Base-by-base conservation (phyloP, 2,113 vertebrate genomes). In the Gopherus evgoodei region DNA sequence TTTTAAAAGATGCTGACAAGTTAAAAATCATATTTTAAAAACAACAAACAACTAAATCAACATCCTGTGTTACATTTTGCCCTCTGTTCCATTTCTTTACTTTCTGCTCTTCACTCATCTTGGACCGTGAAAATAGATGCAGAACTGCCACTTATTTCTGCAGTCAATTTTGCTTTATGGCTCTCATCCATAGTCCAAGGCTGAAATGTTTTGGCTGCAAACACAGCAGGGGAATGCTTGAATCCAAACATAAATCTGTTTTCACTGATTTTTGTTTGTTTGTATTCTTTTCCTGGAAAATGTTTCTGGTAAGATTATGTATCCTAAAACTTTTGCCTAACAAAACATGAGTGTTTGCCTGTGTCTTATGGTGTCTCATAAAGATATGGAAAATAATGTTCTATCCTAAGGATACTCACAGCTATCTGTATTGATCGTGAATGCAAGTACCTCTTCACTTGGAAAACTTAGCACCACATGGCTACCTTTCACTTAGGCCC, bases 31-130 rank as follows among this genome's bases (percentile, higher is more conserved):
- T 27, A 38, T 0, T 31, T 1, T 59, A 72, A 31, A 22, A 9
- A 13, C 16, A 5, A 13, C 24, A 17, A 1, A 2, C 90, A 9
- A 9, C 16, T 1, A 3, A 17, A 47, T 2, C 1, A 35, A 17
- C 5, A 35, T 47, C 78, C 25, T 5, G 16, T 9, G 42, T 53
- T n/a, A 57, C 1, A 3, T 1, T 49, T 47, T 1, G 80, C 53
- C 83, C 19, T 84, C 87, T 11, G 59, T 25, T 5, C 78, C 44
- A 47, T 44, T 25, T 44, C 72, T 44, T 76, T 5, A n/a, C 80
- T 87, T 17, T 81, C 8, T 84, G 31, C 5, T 52, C 62, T 59
- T 0, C 6, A 0, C 0, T 10, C 1, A 3, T 29, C n/a, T 4
- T 12, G 1, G 69, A 50, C 29, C 35, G 29, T 50, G 21, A 50